Percentiles rank a stretch among this genome's conserved stretches.
Conservation (phyloP, 2,888 invertebrate genomes). For the Caradrina clavipalpis region DNA sequence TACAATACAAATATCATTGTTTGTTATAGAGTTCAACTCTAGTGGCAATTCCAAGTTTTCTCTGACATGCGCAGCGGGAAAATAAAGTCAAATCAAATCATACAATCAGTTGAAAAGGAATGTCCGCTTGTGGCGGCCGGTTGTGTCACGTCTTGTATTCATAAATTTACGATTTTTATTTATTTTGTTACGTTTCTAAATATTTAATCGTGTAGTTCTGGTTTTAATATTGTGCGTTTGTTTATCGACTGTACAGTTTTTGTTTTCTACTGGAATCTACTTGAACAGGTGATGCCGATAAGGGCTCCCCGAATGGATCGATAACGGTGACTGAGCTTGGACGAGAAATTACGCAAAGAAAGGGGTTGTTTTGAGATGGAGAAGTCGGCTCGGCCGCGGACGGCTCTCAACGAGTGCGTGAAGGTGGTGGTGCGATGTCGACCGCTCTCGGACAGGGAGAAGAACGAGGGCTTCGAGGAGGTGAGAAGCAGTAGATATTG, state of each 20-base stretch:
- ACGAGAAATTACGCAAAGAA: conserved; percentile 74
- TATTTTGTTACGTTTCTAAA: conserved; percentile 82
- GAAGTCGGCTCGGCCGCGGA: conserved; percentile 88
- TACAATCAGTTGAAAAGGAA: conserved; percentile 84
- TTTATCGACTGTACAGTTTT: conserved; percentile 67
- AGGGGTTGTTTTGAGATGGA: conserved; percentile 84
- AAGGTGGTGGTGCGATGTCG: conserved; percentile 99
- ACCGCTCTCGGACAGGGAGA: conserved; percentile 97
- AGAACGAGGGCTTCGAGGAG: conserved; percentile 93
- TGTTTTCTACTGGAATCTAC: conserved; percentile 66
- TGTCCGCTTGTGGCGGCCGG: conserved; percentile 77
- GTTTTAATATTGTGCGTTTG: conserved; percentile 70
- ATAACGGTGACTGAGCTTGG: conserved; percentile 85
- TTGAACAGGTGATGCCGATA: conserved; percentile 85
- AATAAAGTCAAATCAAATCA: conserved; percentile 68
- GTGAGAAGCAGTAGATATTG: conserved; percentile 71
- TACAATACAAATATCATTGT: not conserved
- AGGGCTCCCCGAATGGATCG: conserved; percentile 88
- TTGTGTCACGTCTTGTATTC: conserved; percentile 70
- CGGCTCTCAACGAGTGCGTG: conserved; percentile 95
- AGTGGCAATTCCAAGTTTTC: conserved; percentile 31
- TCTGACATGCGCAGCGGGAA: conserved; percentile 67
- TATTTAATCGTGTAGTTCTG: conserved; percentile 79
- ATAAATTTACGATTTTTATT: conserved; percentile 86
- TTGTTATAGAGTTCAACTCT: conserved; percentile 29